These are phyloP conservation scores for Cyprinus carpio DNA, from an alignment of 2,113 vertebrate species.

Conservation along the genomic window DNA sequence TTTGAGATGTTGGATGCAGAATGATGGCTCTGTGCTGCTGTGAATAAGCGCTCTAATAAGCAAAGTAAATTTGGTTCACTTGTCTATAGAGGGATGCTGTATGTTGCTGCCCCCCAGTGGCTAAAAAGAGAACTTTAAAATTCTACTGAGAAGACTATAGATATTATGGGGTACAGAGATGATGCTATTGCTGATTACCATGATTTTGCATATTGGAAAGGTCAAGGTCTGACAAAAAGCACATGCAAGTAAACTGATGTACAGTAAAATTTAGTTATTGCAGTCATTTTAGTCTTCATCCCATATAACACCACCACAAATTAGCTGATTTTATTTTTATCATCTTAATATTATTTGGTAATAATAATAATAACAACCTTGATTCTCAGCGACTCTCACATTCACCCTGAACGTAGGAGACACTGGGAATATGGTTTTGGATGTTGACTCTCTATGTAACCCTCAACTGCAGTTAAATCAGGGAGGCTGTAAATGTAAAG, in stretches of 20 bases:
- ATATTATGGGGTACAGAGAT: too few species aligned
- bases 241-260: slow-evolving; percentile 3
- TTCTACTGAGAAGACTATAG: not conserved
- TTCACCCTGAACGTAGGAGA: too few species aligned
- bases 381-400: too few species aligned
- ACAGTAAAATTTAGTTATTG: not conserved
- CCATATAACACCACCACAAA: not conserved
- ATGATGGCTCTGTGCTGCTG: not conserved
- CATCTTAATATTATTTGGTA: too few species aligned
- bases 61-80: not conserved
- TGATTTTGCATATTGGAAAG: too few species aligned
- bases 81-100: not conserved
- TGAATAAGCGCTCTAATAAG: not conserved
- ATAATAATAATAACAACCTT: too few species aligned
- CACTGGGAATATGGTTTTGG: not conserved
- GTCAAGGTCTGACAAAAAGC: too few species aligned
- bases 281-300: not conserved
- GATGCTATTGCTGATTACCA: too few species aligned
- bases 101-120: slow-evolving; percentile 35
- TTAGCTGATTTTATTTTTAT: not conserved
- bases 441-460: not conserved
- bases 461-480: not conserved
- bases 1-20: slow-evolving; percentile 6
- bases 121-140: not conserved
- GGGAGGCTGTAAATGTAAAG: slow-evolving; percentile 2